Evolutionary conservation across 2,797 vertebrate species (phyloP).

Genomic region (Craterocephalus amniculus): DNA sequence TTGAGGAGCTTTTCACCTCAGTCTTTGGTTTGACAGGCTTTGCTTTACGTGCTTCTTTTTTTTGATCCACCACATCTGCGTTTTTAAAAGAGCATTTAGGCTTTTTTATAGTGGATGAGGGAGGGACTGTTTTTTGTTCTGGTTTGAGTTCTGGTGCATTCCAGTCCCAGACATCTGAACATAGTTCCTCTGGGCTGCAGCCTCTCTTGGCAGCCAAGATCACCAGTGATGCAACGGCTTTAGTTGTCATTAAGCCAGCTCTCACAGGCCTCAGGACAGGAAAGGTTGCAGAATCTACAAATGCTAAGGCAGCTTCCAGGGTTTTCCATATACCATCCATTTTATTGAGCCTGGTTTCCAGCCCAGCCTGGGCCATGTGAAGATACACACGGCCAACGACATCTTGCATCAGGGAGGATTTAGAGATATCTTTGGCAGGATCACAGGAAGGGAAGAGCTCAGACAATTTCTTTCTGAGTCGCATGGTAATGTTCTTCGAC

Average conservation of each 20-base stretch:
- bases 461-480: constrained; percentile 61
- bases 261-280: constrained; percentile 77
- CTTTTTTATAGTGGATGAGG: constrained; percentile 60
- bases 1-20: constrained; percentile 36
- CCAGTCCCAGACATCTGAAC: constrained; percentile 83
- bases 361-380: constrained; percentile 76
- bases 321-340: constrained; percentile 73
- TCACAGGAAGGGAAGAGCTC: constrained; percentile 44
- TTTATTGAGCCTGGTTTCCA: constrained; percentile 67
- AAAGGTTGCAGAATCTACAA: constrained; percentile 69
- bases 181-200: constrained; percentile 76
- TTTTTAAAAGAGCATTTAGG: constrained; percentile 62
- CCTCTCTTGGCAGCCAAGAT: constrained; percentile 70
- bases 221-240: constrained; percentile 79
- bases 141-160: constrained; percentile 64
- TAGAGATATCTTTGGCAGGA: constrained; percentile 11
- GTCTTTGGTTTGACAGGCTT: constrained; percentile 55
- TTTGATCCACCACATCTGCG: constrained; percentile 20
- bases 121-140: constrained; percentile 42
- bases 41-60: constrained; percentile 60
- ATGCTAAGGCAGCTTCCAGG: constrained; percentile 84
- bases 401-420: constrained; percentile 78
- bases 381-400: constrained; percentile 83
- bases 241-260: constrained; percentile 83
- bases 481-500: constrained; percentile 72